These are phyloP conservation scores for human DNA, from an alignment of 2,113 vertebrate species.

Conservation along the genomic window DNA sequence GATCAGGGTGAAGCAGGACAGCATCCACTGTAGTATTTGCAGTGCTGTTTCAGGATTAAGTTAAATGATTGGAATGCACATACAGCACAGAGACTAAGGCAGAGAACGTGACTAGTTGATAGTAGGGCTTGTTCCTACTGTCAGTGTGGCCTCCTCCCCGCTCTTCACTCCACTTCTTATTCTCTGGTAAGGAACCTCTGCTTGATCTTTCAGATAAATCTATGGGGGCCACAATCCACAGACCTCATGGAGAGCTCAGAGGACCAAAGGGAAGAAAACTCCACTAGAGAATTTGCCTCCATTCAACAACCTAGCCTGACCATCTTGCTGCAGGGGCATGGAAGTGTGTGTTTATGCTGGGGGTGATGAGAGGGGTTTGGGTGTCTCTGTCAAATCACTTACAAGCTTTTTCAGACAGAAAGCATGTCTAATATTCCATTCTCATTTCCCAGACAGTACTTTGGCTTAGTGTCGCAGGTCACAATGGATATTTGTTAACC, in stretches of 20 bases:
- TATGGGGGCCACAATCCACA: background rate
- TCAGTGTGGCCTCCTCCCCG: background rate
- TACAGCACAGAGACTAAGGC: fast-evolving
- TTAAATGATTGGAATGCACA: no score
- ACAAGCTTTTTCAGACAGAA: background rate
- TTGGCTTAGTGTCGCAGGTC: background rate
- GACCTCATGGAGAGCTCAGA: background rate
- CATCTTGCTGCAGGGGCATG: background rate
- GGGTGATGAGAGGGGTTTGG: background rate
- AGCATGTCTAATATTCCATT: background rate
- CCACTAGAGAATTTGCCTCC: background rate
- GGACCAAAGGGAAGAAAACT: no score
- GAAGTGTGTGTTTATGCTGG: background rate
- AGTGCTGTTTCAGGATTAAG: background rate
- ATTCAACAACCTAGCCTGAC: background rate
- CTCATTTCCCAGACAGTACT: background rate
- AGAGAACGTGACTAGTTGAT: background rate
- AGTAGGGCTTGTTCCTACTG: no score
- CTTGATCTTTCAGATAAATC: background rate
- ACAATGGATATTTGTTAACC: background rate
- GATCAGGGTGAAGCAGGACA: background rate
- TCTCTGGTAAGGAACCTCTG: background rate
- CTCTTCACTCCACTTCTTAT: background rate
- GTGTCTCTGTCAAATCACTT: background rate
- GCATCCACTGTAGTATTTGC: background rate